Conservation (phyloP, 35 echinoderm and acorn worm genomes). For the Apostichopus californicus region DNA sequence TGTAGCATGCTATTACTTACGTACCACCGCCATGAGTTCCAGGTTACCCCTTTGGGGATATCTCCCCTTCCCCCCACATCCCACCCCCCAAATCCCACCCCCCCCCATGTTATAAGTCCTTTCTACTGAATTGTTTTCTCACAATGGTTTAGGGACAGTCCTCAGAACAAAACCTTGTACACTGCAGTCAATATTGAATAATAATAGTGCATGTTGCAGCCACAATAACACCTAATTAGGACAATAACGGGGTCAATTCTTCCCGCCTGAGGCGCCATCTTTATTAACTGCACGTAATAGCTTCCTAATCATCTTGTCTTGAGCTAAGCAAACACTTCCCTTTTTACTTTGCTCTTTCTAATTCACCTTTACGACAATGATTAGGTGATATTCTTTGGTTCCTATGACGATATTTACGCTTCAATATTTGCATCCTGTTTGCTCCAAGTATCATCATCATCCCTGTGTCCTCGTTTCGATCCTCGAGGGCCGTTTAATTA, state of each 20-base stretch:
- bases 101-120: too few relatives aligned
- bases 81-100: too few relatives aligned
- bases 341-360: neutral
- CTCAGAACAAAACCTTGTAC: too few relatives aligned
- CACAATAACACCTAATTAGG: neutral
- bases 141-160: too few relatives aligned
- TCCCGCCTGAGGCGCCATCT: neutral
- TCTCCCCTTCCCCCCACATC: too few relatives aligned
- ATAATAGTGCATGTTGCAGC: too few relatives aligned
- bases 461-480: neutral
- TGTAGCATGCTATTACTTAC: too few relatives aligned
- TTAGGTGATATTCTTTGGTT: neutral
- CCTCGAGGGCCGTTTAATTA: neutral
- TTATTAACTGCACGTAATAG: neutral
- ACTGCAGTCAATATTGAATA: too few relatives aligned
- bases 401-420: neutral
- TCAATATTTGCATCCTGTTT: conserved; percentile 18
- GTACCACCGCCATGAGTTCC: too few relatives aligned
- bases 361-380: neutral
- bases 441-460: neutral
- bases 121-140: too few relatives aligned
- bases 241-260: neutral
- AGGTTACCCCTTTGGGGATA: too few relatives aligned
- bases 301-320: neutral
- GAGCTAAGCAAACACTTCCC: neutral